These are phyloP conservation scores for Poecilobothrus nobilitatus DNA, from an alignment of 2,888 invertebrate species.

Conservation along the genomic window DNA sequence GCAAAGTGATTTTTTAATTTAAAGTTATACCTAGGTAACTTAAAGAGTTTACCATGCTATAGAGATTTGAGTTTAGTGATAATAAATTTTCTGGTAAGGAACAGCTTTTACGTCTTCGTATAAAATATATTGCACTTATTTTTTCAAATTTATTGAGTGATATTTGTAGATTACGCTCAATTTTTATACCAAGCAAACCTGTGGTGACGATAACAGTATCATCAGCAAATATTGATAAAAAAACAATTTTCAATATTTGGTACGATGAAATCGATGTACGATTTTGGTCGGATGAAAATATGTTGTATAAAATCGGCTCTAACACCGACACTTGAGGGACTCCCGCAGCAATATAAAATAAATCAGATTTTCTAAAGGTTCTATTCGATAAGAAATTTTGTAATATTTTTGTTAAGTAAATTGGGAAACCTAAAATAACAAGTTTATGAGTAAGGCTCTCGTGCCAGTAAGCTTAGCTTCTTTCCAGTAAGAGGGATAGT, in stretches of 20 bases:
- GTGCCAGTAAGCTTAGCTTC: constrained; percentile 16
- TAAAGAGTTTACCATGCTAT: background rate
- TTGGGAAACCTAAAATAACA: background rate
- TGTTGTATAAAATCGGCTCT: background rate
- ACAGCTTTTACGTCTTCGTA: too few relatives aligned
- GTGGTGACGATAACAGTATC: background rate
- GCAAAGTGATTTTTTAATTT: background rate
- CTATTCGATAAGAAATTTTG: background rate
- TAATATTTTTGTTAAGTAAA: background rate
- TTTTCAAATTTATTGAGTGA: too few relatives aligned
- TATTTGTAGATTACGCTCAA: background rate
- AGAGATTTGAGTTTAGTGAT: background rate
- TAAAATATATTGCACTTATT: too few relatives aligned
- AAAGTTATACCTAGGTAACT: background rate
- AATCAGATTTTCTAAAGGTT: background rate
- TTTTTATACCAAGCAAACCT: background rate
- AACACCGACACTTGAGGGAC: background rate
- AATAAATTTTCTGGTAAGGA: background rate
- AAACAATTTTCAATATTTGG: background rate
- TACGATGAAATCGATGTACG: too few relatives aligned
- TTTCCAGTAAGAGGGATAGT: constrained; percentile 18
- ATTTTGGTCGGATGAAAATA: background rate
- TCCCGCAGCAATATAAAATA: background rate
- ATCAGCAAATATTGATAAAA: background rate
- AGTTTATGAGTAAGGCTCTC: constrained; percentile 7